phyloP scores from a whole-genome alignment of 2,888 invertebrate genomes.

The Chromoteleia sp. region DNA sequence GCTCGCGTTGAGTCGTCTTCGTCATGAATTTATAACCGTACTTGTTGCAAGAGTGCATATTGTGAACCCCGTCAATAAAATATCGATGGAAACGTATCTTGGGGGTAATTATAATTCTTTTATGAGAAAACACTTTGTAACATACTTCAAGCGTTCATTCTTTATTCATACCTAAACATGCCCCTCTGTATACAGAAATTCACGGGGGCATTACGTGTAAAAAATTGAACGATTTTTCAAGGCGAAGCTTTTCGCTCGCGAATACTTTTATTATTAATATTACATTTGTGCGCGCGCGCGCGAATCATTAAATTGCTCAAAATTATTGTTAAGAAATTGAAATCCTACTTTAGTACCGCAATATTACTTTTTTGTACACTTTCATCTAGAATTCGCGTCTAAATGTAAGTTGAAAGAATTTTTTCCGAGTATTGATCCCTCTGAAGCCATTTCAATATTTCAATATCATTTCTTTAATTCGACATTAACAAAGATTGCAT shows the following conservation, averaged over 20 bases:
- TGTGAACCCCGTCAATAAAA: constrained; percentile 1
- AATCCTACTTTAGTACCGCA: no score
- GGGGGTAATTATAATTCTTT: constrained; percentile 40
- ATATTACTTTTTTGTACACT: no score
- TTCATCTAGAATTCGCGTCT: background rate
- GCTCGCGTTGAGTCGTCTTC: background rate
- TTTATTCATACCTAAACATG: constrained; percentile 37
- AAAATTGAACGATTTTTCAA: constrained; percentile 34
- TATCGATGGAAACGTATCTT: constrained; percentile 24
- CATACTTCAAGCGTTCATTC: constrained; percentile 29
- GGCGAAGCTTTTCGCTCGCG: constrained; percentile 19
- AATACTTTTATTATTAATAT: constrained; percentile 6
- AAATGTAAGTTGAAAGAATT: constrained; percentile 4
- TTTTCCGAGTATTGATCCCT: constrained; percentile 16
- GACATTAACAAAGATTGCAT: constrained; percentile 22
- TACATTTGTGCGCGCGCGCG: no score
- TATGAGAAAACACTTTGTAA: constrained; percentile 39
- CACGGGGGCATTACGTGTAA: constrained; percentile 29
- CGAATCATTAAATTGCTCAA: no score
- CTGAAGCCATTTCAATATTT: constrained; percentile 6
- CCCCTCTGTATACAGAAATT: constrained; percentile 28
- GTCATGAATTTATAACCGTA: constrained; percentile 10
- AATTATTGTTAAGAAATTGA: no score
- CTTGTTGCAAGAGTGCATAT: constrained; percentile 7
- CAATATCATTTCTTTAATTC: constrained; percentile 25